These are phyloP conservation scores for Lerema accius DNA, from an alignment of 1,140 invertebrate species.

Conservation along the genomic window DNA sequence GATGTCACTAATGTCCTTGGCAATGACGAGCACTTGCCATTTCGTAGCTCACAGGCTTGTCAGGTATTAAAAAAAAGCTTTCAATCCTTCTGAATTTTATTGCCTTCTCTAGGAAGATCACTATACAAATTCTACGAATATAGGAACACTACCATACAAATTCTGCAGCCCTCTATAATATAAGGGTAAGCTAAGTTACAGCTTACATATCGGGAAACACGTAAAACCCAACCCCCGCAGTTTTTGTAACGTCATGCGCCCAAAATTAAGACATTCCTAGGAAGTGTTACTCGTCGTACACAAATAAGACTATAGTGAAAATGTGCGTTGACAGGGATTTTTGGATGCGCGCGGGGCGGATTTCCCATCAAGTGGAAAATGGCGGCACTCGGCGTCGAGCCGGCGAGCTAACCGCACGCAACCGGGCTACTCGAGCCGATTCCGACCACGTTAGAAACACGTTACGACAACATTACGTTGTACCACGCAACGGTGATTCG, in stretches of 20 bases:
- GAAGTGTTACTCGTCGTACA: constrained; percentile 36
- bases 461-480: constrained; percentile 16
- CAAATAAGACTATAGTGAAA: constrained; percentile 49
- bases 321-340: constrained; percentile 45
- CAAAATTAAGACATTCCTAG: constrained; percentile 25
- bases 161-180: too few species aligned
- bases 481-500: constrained; percentile 2
- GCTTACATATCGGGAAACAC: too few species aligned
- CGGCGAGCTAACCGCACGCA: constrained; percentile 57
- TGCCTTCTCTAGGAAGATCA: too few species aligned
- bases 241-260: constrained; percentile 7
- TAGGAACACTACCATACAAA: too few species aligned
- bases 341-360: constrained; percentile 57
- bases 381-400: constrained; percentile 54
- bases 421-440: constrained; percentile 5
- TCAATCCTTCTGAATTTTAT: too few species aligned
- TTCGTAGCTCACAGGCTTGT: too few species aligned
- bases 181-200: too few species aligned
- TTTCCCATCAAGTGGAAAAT: constrained; percentile 69
- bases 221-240: too few species aligned
- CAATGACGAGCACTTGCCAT: too few species aligned
- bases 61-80: too few species aligned
- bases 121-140: too few species aligned
- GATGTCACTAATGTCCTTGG: too few species aligned
- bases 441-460: constrained; percentile 29